Conservation (phyloP, 2,113 vertebrate genomes). For the Piaya cayana region DNA sequence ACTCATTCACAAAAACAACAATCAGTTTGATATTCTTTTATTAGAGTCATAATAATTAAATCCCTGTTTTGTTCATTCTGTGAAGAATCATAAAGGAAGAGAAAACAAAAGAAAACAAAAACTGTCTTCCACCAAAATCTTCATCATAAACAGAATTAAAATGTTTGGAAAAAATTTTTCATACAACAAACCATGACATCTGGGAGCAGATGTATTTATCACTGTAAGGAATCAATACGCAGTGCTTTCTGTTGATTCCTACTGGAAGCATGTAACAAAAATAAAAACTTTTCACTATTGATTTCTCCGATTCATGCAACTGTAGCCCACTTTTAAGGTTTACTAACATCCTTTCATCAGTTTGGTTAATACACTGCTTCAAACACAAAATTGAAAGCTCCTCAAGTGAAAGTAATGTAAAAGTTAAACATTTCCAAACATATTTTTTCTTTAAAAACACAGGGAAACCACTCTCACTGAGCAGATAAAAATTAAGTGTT, state of each 20-base stretch:
- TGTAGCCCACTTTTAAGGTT: neutral
- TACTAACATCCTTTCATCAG: neutral
- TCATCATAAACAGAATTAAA: neutral
- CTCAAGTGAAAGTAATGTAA: neutral
- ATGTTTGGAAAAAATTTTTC: neutral
- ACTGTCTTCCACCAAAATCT: neutral
- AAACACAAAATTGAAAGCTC: neutral
- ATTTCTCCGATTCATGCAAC: neutral
- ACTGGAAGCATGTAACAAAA: neutral
- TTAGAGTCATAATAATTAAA: neutral
- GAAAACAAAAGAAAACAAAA: neutral
- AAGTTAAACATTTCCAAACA: neutral
- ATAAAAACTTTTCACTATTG: neutral
- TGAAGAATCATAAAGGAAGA: neutral
- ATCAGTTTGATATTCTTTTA: neutral
- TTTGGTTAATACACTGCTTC: neutral
- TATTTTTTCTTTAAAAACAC: neutral
- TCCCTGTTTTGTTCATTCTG: neutral
- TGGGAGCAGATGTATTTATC: neutral
- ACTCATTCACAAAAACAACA: neutral
- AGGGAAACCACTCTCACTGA: neutral
- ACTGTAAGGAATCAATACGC: neutral
- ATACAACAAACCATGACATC: neutral
- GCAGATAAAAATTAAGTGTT: neutral
- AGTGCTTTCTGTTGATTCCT: neutral